A percentile compares a stretch with the other conserved stretches of the same genome.
phyloP scores from a whole-genome alignment of 2,888 invertebrate species.

The Limnephilus marmoratus region DNA sequence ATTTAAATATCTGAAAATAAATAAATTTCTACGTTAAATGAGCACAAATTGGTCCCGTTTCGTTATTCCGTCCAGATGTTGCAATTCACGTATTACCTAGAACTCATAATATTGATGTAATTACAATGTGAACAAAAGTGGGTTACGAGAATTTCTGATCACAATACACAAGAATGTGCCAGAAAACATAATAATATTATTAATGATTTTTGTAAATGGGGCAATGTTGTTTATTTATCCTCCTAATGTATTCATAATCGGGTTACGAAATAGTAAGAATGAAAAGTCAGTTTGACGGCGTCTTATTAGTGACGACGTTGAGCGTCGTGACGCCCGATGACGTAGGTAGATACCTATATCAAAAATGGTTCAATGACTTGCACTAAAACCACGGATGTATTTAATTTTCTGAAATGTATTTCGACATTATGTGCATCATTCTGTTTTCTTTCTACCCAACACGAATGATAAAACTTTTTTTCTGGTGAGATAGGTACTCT shows the following conservation, averaged over 20 bases:
- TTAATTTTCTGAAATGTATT: neutral
- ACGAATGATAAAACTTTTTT: too few species aligned
- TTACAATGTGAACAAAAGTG: neutral
- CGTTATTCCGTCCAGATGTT: neutral
- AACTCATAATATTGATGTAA: neutral
- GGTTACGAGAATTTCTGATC: neutral
- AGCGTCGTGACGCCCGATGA: neutral
- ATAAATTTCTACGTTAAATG: neutral
- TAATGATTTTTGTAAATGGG: neutral
- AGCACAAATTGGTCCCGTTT: neutral
- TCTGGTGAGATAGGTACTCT: too few species aligned
- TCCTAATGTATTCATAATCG: neutral
- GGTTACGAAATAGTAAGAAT: neutral
- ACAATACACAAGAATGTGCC: neutral
- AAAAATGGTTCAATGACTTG: neutral
- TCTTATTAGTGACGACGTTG: neutral
- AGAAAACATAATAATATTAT: neutral
- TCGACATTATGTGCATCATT: too few species aligned
- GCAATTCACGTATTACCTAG: neutral
- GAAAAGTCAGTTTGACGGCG: neutral
- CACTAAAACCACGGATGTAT: neutral
- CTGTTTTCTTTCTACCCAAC: too few species aligned
- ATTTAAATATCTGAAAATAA: conserved; percentile 26
- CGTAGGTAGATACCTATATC: neutral
- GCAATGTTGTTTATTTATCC: neutral